Percentiles rank a stretch among this genome's conserved stretches.
phyloP scores from a whole-genome alignment of 2,888 invertebrate species.

The Melitaea athalia region DNA sequence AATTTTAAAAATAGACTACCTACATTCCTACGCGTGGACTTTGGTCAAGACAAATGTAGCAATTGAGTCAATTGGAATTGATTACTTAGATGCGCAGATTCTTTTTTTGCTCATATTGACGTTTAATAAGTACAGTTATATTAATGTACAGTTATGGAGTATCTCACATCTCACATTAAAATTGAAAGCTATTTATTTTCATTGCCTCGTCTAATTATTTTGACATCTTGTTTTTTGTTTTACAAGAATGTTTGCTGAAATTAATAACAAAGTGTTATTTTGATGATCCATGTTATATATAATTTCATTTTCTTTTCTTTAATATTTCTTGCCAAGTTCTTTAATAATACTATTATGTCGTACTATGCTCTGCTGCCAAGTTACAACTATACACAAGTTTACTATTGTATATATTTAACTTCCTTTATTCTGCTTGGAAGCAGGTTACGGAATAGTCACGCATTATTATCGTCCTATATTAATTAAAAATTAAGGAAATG shows the following conservation, averaged over 20 bases:
- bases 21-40: constrained; percentile 28
- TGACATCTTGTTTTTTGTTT: too few species aligned
- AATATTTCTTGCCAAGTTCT: constrained; percentile 18
- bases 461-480: constrained; percentile 13
- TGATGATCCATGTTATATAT: constrained; percentile 4
- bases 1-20: constrained; percentile 27
- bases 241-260: too few species aligned
- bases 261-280: neutral
- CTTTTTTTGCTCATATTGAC: neutral
- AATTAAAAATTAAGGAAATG: constrained; percentile 31
- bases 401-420: constrained; percentile 28
- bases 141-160: too few species aligned
- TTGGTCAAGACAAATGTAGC: constrained; percentile 24
- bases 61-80: constrained; percentile 24
- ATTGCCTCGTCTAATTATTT: neutral
- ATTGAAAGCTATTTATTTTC: too few species aligned
- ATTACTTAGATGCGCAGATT: constrained; percentile 14
- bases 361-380: constrained; percentile 27
- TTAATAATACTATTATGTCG: constrained; percentile 27
- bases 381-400: constrained; percentile 25
- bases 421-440: constrained; percentile 32
- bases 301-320: constrained; percentile 2
- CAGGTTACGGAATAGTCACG: constrained; percentile 32
- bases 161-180: too few species aligned
- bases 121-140: neutral